Conservation (phyloP, 2,113 vertebrate species). For the Megaceryle torquata region DNA sequence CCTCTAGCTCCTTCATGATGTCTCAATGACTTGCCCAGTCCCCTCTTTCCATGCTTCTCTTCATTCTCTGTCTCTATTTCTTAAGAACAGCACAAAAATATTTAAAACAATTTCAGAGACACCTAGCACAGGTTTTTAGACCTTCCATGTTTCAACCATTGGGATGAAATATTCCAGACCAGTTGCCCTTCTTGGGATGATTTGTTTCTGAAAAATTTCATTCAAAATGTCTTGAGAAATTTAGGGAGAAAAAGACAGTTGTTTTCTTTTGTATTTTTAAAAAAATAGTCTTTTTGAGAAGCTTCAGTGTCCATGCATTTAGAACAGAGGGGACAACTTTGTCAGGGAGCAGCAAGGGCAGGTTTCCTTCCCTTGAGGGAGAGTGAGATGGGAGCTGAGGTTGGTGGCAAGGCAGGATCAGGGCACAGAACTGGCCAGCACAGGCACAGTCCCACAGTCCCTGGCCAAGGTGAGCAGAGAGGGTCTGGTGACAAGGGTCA, state of each 20-base stretch:
- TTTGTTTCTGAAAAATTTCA: background rate
- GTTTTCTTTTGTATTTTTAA: background rate
- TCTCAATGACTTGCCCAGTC: background rate
- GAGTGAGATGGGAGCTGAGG: background rate
- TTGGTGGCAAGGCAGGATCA: background rate
- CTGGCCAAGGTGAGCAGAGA: rapidly evolving
- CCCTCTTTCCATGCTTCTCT: background rate
- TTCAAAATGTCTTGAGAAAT: background rate
- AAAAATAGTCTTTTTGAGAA: background rate
- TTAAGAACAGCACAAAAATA: background rate
- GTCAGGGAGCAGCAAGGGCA: background rate
- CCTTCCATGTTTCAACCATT: background rate
- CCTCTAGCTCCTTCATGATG: background rate
- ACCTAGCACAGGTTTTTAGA: background rate
- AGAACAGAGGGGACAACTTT: background rate
- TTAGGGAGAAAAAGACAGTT: background rate
- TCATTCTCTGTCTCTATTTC: background rate
- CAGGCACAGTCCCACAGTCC: background rate
- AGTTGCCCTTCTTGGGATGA: background rate
- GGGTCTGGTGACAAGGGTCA: background rate
- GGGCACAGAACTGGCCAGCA: background rate
- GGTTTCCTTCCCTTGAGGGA: background rate
- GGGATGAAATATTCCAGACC: background rate
- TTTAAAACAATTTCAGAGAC: background rate
- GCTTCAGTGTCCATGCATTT: rapidly evolving